Percentiles rank a stretch among this genome's conserved stretches.
Conservation (phyloP, 2,113 vertebrate genomes). For the Chaetops frenatus region DNA sequence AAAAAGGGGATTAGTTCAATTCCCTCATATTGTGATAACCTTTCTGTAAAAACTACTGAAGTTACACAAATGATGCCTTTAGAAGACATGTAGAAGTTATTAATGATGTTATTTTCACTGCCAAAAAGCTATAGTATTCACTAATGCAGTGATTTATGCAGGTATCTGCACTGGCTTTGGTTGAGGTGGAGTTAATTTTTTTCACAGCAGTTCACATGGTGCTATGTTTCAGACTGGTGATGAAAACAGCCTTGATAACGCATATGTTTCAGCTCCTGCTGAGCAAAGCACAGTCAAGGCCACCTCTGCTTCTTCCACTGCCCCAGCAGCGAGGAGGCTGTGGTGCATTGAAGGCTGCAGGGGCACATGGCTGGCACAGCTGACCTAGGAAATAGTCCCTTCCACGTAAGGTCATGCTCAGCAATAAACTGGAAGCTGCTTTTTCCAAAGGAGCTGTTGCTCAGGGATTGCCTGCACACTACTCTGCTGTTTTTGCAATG, state of each 20-base stretch:
- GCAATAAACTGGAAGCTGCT: neutral
- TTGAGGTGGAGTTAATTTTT: neutral
- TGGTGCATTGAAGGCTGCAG: neutral
- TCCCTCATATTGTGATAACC: neutral
- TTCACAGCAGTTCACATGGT: neutral
- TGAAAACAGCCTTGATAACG: neutral
- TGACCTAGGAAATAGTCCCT: neutral
- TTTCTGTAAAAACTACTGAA: neutral
- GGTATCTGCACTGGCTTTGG: neutral
- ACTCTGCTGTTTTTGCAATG: neutral
- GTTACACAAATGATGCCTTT: neutral
- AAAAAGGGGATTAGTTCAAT: neutral
- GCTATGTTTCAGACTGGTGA: neutral
- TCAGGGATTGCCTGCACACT: neutral
- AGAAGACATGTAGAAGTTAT: neutral
- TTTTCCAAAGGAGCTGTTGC: neutral
- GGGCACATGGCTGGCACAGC: neutral
- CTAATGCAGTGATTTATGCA: neutral
- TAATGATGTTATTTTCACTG: neutral
- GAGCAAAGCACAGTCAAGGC: neutral
- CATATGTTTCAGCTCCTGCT: neutral
- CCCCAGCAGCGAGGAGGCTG: neutral
- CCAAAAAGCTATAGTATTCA: neutral
- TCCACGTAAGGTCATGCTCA: accelerated
- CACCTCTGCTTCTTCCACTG: neutral